phyloP scores from a whole-genome alignment of 2,888 invertebrate species.

The Dolichomitus sp. region DNA sequence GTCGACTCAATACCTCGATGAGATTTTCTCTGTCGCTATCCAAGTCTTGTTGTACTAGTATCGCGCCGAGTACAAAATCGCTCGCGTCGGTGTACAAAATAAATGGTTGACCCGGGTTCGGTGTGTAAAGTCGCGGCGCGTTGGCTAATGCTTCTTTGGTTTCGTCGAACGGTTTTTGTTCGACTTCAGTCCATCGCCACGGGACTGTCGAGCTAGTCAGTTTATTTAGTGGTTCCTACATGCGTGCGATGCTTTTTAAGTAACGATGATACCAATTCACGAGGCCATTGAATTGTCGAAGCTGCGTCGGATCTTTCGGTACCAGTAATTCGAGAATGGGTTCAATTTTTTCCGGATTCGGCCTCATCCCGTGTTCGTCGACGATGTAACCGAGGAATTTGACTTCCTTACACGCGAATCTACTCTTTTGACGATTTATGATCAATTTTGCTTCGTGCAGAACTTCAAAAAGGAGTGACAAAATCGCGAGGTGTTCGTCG shows the following conservation, averaged over 20 bases:
- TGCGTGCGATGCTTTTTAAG: too few species aligned
- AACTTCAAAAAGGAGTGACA: slow-evolving; percentile 18
- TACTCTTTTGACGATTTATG: slow-evolving; percentile 56
- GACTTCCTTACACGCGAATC: slow-evolving; percentile 61
- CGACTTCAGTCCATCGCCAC: slow-evolving; percentile 56
- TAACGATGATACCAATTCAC: slow-evolving; percentile 52
- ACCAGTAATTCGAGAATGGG: slow-evolving; percentile 53
- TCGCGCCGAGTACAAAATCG: slow-evolving; percentile 61
- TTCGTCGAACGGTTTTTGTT: slow-evolving; percentile 24
- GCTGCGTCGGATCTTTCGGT: slow-evolving; percentile 43
- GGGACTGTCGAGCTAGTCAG: slow-evolving; percentile 43
- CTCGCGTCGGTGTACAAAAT: not conserved
- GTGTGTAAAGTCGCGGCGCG: too few species aligned
- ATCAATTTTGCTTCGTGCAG: slow-evolving; percentile 42
- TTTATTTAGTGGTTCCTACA: slow-evolving; percentile 48
- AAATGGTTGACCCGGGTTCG: slow-evolving; percentile 34
- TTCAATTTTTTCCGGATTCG: slow-evolving; percentile 62
- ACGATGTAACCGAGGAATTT: slow-evolving; percentile 62
- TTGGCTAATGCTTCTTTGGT: slow-evolving; percentile 32
- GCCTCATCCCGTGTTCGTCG: slow-evolving; percentile 58
- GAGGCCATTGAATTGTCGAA: slow-evolving; percentile 60
- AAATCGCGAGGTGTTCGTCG: too few species aligned
- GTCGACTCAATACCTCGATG: slow-evolving; percentile 48
- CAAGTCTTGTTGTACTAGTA: slow-evolving; percentile 50
- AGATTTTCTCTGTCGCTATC: slow-evolving; percentile 45